These are phyloP conservation scores for Stichodactyla mertensii DNA, from an alignment of 64 coral and sea anemone genomes.

Conservation along the genomic window DNA sequence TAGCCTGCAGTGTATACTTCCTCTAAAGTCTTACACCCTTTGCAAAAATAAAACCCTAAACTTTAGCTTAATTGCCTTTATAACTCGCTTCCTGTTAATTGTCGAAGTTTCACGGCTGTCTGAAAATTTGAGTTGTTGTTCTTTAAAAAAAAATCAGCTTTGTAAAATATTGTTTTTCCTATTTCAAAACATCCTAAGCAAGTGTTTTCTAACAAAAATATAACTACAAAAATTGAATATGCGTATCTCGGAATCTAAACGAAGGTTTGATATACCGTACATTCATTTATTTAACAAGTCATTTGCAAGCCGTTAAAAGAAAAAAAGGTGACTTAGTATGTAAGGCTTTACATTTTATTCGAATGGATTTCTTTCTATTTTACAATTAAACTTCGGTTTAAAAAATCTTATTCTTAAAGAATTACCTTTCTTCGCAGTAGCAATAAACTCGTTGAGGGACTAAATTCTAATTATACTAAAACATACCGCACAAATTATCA, in stretches of 20 bases:
- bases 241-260: neutral
- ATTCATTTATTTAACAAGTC: too few relatives aligned
- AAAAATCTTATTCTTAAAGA: too few relatives aligned
- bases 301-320: too few relatives aligned
- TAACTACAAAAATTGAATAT: neutral
- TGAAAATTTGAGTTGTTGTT: too few relatives aligned
- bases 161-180: neutral
- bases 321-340: too few relatives aligned
- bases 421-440: neutral
- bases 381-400: too few relatives aligned
- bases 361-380: too few relatives aligned
- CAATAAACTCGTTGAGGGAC: neutral
- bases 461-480: neutral
- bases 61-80: neutral
- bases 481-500: neutral
- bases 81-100: too few relatives aligned
- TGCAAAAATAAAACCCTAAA: neutral
- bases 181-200: neutral
- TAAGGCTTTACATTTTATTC: too few relatives aligned
- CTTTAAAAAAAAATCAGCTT: neutral
- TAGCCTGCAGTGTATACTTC: neutral
- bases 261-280: too few relatives aligned
- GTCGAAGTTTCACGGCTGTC: too few relatives aligned
- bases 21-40: neutral
- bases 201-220: neutral